These are phyloP conservation scores for Gymnothorax javanicus DNA, from an alignment of 2,797 vertebrate genomes.

Conservation along the genomic window DNA sequence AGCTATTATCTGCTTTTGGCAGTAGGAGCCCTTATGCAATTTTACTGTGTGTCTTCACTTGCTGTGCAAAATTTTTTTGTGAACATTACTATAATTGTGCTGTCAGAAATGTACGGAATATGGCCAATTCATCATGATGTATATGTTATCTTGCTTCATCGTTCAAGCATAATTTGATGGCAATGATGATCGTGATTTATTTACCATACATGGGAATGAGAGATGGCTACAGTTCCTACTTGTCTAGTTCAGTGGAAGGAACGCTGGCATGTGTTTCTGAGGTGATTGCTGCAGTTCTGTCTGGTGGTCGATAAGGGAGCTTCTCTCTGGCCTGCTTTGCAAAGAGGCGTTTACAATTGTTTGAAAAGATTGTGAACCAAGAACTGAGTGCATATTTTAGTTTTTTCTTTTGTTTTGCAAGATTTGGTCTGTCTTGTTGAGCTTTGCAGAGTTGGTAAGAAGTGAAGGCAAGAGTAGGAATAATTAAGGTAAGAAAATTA, in stretches of 20 bases:
- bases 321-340: background rate
- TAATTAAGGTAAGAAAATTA: background rate
- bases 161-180: background rate
- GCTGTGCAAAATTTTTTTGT: conserved; percentile 14
- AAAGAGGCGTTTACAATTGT: background rate
- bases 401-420: background rate
- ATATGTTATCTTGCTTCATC: conserved; percentile 7
- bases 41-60: conserved; percentile 29
- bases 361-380: background rate
- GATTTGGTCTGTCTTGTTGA: background rate
- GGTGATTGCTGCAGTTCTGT: background rate
- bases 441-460: background rate
- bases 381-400: background rate
- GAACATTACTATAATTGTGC: conserved; percentile 35
- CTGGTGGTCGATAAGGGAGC: background rate
- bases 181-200: background rate
- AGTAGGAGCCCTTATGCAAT: conserved; percentile 32
- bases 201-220: background rate
- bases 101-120: background rate
- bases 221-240: background rate
- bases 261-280: background rate
- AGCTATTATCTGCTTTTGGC: conserved; percentile 33
- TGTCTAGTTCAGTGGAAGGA: background rate
- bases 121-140: background rate
- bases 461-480: background rate